A percentile compares a stretch with the other conserved stretches of the same genome.
Conservation (phyloP, 2,888 invertebrate genomes). For the Acanthoscelides obtectus region DNA sequence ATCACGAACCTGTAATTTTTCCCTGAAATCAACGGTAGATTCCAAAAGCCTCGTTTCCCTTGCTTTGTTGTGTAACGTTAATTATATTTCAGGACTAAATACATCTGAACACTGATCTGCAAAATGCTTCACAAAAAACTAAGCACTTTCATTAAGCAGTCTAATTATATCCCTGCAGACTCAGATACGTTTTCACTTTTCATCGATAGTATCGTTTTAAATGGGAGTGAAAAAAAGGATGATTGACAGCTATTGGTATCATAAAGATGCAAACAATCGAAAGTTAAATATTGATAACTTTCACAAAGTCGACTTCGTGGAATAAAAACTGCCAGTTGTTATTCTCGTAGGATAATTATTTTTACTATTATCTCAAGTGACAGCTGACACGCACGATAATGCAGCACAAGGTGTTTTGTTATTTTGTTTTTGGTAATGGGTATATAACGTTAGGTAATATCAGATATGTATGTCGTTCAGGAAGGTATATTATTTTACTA, state of each 20-base stretch:
- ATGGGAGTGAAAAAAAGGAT: background rate
- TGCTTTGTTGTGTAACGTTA: too few species aligned
- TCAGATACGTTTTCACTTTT: background rate
- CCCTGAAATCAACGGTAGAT: too few species aligned
- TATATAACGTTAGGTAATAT: too few species aligned
- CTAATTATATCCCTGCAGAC: background rate
- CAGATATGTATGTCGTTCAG: too few species aligned
- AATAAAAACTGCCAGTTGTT: background rate
- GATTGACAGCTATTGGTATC: background rate
- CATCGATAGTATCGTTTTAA: background rate
- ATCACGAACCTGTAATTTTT: too few species aligned
- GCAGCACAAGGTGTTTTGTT: background rate
- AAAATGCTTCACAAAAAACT: background rate
- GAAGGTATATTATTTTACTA: too few species aligned
- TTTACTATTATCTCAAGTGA: background rate
- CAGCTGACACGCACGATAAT: background rate
- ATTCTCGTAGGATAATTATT: background rate
- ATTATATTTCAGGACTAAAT: too few species aligned
- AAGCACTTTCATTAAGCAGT: background rate
- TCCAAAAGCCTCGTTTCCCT: too few species aligned
- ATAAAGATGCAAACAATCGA: background rate
- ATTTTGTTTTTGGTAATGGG: background rate
- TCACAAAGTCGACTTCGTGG: background rate
- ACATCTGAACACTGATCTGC: too few species aligned
- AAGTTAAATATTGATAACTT: background rate